A percentile compares a stretch with the other conserved stretches of the same genome.
Conservation (phyloP, 1,140 invertebrate species). For the Scaptomyza montana region DNA sequence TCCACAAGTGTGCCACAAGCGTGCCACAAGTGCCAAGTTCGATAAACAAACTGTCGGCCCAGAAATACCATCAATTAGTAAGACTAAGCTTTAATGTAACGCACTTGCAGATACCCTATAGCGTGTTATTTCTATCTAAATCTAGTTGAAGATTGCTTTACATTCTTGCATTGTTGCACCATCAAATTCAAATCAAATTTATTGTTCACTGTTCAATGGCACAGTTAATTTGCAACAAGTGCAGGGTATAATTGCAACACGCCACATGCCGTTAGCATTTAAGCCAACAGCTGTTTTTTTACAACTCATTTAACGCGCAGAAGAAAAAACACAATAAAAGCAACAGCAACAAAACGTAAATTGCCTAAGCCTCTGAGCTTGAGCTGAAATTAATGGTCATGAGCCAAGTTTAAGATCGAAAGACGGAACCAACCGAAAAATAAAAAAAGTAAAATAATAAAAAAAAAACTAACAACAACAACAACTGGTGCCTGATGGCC, state of each 20-base stretch:
- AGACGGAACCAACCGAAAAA: slow-evolving; percentile 63
- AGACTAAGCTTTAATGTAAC: not conserved
- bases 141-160: too few species aligned
- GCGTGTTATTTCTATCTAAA: too few species aligned
- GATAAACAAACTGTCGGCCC: slow-evolving; percentile 50
- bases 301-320: slow-evolving; percentile 49
- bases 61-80: slow-evolving; percentile 21
- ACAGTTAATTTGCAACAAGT: not conserved
- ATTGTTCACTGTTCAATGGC: too few species aligned
- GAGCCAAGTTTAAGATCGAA: slow-evolving; percentile 44
- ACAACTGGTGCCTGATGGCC: slow-evolving; percentile 9
- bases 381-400: slow-evolving; percentile 25
- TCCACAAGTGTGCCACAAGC: slow-evolving; percentile 25
- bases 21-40: slow-evolving; percentile 70
- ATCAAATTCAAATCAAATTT: too few species aligned
- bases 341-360: slow-evolving; percentile 33
- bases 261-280: slow-evolving; percentile 4
- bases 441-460: too few species aligned
- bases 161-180: too few species aligned
- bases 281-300: slow-evolving; percentile 58
- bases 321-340: slow-evolving; percentile 15
- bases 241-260: not conserved
- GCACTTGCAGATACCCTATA: too few species aligned
- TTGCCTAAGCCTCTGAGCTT: slow-evolving; percentile 17
- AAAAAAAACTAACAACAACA: too few species aligned